Evolutionary conservation across 2,797 vertebrate species (phyloP).

Genomic region (Notolepis coatsorum): DNA sequence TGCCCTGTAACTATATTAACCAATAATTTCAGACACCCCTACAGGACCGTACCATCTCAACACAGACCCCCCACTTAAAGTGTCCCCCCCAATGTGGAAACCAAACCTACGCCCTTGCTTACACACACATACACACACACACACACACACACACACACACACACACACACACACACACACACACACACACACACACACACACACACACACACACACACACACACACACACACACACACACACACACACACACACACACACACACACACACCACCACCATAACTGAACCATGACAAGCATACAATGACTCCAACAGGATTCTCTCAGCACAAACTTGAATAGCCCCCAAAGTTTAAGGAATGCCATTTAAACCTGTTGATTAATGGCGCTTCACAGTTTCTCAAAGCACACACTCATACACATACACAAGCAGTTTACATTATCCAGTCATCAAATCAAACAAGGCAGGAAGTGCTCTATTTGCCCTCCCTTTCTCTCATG

Average conservation of each 20-base stretch:
- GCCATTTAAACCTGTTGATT: not conserved
- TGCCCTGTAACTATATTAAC: no score
- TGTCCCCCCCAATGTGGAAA: no score
- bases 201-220: not conserved
- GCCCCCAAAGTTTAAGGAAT: not conserved
- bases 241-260: not conserved
- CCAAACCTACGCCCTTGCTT: no score
- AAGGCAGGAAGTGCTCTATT: not conserved
- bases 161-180: not conserved
- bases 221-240: not conserved
- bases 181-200: not conserved
- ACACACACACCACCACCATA: not conserved
- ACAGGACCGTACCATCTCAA: no score
- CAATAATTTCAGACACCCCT: no score
- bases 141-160: no score
- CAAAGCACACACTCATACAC: not conserved
- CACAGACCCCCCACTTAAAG: no score
- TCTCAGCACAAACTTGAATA: not conserved
- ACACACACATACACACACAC: no score
- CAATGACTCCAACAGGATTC: not conserved
- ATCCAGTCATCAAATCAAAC: not conserved
- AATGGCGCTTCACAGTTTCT: not conserved
- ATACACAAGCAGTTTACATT: not conserved
- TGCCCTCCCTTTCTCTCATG: constrained; percentile 10
- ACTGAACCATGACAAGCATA: not conserved